Conservation (phyloP, 2,888 invertebrate species). For the Ormia ochracea region DNA sequence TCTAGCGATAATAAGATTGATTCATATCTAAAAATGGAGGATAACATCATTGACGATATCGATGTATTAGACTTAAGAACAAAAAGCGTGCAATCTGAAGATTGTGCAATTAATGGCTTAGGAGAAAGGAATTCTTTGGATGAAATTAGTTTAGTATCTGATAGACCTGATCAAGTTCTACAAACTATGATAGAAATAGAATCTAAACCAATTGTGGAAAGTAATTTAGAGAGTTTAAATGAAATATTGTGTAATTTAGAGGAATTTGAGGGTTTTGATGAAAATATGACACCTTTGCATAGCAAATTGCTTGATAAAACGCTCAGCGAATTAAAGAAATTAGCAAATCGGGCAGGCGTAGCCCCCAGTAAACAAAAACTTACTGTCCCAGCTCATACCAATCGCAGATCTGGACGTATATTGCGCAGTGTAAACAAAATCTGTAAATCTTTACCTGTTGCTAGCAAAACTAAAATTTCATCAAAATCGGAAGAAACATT, state of each 20-base stretch:
- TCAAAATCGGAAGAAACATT: conserved; percentile 3
- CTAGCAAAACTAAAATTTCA: conserved; percentile 13
- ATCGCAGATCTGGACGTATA: conserved; percentile 11
- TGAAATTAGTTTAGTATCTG: conserved; percentile 20
- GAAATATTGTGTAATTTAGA: conserved; percentile 5
- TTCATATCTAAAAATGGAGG: background rate
- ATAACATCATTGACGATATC: conserved; percentile 17
- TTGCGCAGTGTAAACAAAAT: conserved; percentile 7
- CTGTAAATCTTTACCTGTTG: conserved; percentile 3
- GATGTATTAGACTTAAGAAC: conserved; percentile 24
- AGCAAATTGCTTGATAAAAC: background rate
- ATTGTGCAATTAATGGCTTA: conserved; percentile 68
- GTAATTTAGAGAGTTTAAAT: background rate
- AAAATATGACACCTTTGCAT: conserved; percentile 25
- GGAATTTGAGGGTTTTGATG: conserved; percentile 53
- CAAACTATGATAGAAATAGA: background rate
- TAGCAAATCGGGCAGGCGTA: background rate
- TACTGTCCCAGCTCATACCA: background rate
- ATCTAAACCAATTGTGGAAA: background rate
- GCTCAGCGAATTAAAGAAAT: conserved; percentile 3
- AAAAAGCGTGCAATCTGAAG: conserved; percentile 66
- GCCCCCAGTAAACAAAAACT: conserved; percentile 5
- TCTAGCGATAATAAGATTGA: background rate
- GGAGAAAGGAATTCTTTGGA: conserved; percentile 71
- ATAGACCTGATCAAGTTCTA: conserved; percentile 6